These are phyloP conservation scores for Parus major DNA, from an alignment of 2,113 vertebrate genomes.

Conservation along the genomic window DNA sequence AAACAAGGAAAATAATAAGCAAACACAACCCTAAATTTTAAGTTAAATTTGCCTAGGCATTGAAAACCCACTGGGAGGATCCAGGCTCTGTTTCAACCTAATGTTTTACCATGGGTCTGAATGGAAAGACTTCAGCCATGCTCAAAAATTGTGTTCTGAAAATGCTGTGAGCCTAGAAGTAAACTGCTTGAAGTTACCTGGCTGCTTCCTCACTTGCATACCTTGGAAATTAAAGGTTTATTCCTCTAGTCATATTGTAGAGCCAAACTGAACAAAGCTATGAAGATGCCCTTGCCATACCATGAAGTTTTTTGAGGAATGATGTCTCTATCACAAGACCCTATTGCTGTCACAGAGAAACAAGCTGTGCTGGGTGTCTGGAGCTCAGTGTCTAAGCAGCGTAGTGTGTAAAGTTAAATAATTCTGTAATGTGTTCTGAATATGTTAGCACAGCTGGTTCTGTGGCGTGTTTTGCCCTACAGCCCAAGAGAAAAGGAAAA, in stretches of 20 bases:
- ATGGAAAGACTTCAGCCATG: not conserved
- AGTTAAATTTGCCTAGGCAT: not conserved
- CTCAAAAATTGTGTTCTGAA: not conserved
- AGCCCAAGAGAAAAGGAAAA: not conserved
- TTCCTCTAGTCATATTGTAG: not conserved
- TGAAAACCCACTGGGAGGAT: not conserved
- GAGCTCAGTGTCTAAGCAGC: not conserved
- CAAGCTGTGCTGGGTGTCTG: not conserved
- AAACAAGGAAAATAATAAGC: not conserved
- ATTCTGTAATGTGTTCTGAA: not conserved
- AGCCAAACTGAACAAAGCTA: not conserved
- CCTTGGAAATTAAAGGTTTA: not conserved
- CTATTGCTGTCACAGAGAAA: rapidly evolving
- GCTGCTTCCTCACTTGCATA: not conserved
- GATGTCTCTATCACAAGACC: not conserved
- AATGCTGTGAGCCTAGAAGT: not conserved
- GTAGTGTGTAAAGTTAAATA: rapidly evolving
- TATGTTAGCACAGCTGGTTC: not conserved
- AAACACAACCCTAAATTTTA: not conserved
- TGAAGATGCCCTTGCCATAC: not conserved
- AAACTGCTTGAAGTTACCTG: not conserved
- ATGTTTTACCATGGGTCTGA: not conserved
- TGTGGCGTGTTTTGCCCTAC: not conserved
- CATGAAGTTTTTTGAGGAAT: not conserved
- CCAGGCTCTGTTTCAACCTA: not conserved